Conservation (phyloP, 2,113 vertebrate genomes). For the Saguinus imperator region DNA sequence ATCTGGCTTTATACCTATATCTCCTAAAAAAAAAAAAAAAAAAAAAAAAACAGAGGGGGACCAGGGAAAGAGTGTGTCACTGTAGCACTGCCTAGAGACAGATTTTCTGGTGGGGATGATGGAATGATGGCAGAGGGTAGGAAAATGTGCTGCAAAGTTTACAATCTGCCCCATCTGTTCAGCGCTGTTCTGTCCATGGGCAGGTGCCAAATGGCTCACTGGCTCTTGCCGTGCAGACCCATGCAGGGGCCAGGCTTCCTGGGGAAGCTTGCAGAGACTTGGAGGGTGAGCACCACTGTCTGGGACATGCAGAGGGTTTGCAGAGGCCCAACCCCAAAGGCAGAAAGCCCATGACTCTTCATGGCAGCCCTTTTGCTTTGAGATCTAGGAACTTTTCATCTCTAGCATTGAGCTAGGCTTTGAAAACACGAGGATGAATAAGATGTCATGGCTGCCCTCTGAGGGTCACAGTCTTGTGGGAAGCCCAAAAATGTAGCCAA, state of each 20-base stretch:
- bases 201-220: background rate
- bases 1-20: background rate
- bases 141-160: background rate
- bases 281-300: background rate
- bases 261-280: background rate
- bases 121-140: background rate
- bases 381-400: background rate
- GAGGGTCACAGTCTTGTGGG: background rate
- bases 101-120: background rate
- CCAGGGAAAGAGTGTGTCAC: background rate
- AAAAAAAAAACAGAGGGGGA: background rate
- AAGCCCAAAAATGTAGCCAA: background rate
- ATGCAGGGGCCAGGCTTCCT: background rate
- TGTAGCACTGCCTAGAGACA: background rate
- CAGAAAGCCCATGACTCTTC: background rate
- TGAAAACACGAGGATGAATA: background rate
- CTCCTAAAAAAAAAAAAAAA: background rate
- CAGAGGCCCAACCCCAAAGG: background rate
- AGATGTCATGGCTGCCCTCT: no score
- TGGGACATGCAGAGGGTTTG: background rate
- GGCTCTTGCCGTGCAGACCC: background rate
- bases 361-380: background rate
- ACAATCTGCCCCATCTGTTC: background rate
- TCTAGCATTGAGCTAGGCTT: background rate
- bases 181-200: background rate